A percentile compares a stretch with the other conserved stretches of the same genome.
Evolutionary conservation across 2,113 vertebrate species (phyloP).

Genomic region (Poicephalus meyeri): DNA sequence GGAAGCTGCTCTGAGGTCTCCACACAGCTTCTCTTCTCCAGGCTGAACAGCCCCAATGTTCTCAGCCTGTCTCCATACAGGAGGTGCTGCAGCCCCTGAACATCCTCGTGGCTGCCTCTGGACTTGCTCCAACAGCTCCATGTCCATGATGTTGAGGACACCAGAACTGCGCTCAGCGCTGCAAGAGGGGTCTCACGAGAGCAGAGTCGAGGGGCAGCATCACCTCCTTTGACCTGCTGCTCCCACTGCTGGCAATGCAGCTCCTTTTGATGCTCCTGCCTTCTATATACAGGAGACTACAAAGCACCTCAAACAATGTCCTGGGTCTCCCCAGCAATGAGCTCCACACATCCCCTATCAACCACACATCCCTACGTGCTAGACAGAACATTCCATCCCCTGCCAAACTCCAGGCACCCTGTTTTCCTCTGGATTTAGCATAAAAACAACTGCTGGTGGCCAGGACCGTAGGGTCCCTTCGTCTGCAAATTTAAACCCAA

Average conservation of each 20-base stretch:
- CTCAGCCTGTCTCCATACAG: neutral
- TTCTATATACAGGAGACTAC: neutral
- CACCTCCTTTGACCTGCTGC: neutral
- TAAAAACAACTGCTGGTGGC: neutral
- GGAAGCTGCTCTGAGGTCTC: neutral
- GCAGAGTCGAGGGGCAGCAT: neutral
- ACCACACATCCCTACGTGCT: fast-evolving
- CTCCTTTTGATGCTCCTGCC: neutral
- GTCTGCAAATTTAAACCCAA: conserved; percentile 24
- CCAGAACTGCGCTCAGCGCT: neutral
- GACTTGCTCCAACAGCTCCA: neutral
- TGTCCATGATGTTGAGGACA: neutral
- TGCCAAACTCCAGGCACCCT: fast-evolving
- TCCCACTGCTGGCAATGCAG: neutral
- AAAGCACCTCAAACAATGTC: neutral
- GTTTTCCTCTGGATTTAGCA: neutral
- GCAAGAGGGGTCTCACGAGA: neutral
- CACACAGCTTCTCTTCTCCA: neutral
- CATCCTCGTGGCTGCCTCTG: neutral
- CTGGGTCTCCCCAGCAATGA: neutral
- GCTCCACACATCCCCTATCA: neutral
- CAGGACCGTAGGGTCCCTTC: neutral
- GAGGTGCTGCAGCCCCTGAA: neutral
- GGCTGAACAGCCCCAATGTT: neutral
- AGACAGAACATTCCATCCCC: neutral